Conservation (phyloP, 1,140 invertebrate species). For the Fopius arisanus region DNA sequence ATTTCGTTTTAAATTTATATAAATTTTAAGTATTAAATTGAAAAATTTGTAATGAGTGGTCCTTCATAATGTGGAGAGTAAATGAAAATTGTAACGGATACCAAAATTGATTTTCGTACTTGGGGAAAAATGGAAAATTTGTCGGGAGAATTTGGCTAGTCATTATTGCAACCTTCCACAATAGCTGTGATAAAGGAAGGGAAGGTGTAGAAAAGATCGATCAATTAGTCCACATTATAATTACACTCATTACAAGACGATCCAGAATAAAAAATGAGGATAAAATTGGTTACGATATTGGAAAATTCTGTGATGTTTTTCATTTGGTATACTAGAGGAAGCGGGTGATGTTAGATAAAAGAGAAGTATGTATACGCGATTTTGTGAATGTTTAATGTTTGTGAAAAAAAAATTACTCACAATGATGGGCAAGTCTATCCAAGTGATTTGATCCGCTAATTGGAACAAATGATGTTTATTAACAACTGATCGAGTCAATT, state of each 20-base stretch:
- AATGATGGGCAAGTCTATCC: conserved; percentile 17
- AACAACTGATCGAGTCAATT: conserved; percentile 1
- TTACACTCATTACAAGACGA: conserved; percentile 25
- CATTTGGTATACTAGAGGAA: conserved; percentile 57
- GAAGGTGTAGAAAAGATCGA: conserved; percentile 25
- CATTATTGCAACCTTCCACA: conserved; percentile 59
- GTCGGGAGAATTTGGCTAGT: conserved; percentile 58
- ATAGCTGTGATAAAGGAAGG: conserved; percentile 61
- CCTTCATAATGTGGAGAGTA: conserved; percentile 15
- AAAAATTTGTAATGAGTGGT: conserved; percentile 13
- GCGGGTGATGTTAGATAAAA: conserved; percentile 36
- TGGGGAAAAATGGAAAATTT: conserved; percentile 34
- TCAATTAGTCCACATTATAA: conserved; percentile 39
- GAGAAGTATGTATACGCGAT: conserved; percentile 53
- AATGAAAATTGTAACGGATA: conserved; percentile 25
- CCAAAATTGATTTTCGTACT: conserved; percentile 38
- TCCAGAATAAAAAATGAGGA: conserved; percentile 18
- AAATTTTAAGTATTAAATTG: conserved; percentile 13
- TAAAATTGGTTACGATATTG: conserved; percentile 42
- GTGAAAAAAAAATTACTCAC: conserved; percentile 47
- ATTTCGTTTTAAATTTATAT: background rate
- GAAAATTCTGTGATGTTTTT: conserved; percentile 66
- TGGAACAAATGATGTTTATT: background rate
- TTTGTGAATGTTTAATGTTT: conserved; percentile 57
- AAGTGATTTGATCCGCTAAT: background rate